Base-by-base conservation (phyloP, 2,888 invertebrate species). In the Dicranocentrus wangi region DNA sequence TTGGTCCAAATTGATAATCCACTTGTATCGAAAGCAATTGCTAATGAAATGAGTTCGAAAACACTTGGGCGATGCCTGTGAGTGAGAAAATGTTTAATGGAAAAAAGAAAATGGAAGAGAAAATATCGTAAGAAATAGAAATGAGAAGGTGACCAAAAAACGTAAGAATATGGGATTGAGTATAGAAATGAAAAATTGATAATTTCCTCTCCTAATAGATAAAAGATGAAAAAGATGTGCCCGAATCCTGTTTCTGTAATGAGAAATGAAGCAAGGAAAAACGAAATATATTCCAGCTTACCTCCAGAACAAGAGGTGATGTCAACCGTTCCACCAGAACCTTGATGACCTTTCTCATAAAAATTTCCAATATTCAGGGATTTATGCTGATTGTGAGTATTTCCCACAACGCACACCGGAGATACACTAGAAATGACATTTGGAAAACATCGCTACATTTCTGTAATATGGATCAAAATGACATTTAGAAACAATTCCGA, bases 321-420 rank as follows among this genome's bases (percentile, higher is more conserved):
- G 32, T 81, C 81, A 1, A 81, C 81, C n/a, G 75, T 81, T n/a
- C 75, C 81, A 43, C 81, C 81, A 27, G 81, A 76, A 10, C 75
- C 79, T 42, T 53, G 78, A 43, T 78, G 78, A 2, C 78, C 73
- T 51, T 81, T 75, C 2, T 81, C 80, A 25, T 81, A 81, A 43
- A 73, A 81, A 39, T 47, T 76, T 13, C 63, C 42, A 39, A 81
- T 58, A 21, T 71, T 81, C 47, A 76, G 13, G n/a, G 76, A 58
- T 66, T 65, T 79, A 19, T 60, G 27, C 23, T 73, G 76, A 32
- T 47, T 47, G 47, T 47, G 39, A 25, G 28, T 2, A 23, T 17
- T 77, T 43, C 47, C 23, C 23, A 17, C 13, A 13, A 15, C 43
- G 47, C 51, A 53, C 2, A 51, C 17, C 0, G 79, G 71, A 10